These are phyloP conservation scores for Falco concolor DNA, from an alignment of 2,797 vertebrate species.

Conservation along the genomic window DNA sequence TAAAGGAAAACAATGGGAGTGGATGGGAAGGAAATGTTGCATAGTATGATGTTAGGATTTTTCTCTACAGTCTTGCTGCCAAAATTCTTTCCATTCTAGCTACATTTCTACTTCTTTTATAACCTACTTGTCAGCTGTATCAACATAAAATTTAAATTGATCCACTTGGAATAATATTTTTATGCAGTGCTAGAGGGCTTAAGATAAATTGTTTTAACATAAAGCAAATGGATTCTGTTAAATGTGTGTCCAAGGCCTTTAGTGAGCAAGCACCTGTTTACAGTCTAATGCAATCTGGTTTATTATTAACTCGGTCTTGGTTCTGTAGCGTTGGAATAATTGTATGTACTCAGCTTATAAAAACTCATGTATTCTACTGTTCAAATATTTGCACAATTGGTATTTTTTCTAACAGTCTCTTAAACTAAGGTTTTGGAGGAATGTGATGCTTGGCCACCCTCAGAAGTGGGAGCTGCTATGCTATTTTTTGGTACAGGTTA, in stretches of 20 bases:
- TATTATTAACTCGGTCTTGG: constrained; percentile 31
- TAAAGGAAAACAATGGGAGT: not conserved
- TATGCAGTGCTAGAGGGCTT: not conserved
- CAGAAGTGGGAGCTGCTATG: not conserved
- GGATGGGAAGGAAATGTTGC: not conserved
- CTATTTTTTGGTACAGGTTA: not conserved
- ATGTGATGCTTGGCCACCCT: not conserved
- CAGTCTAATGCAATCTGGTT: not conserved
- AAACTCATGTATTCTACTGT: not conserved
- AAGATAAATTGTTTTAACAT: not conserved
- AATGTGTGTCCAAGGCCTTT: not conserved
- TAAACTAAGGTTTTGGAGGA: not conserved
- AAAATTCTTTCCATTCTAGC: not conserved
- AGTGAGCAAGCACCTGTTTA: not conserved
- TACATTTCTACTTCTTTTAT: not conserved
- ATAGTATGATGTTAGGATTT: not conserved
- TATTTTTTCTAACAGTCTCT: not conserved
- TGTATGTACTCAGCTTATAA: not conserved
- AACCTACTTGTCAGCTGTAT: not conserved
- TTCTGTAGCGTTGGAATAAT: not conserved
- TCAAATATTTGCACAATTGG: constrained; percentile 36
- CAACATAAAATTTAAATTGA: not conserved
- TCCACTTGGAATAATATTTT: not conserved
- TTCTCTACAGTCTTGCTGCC: not conserved
- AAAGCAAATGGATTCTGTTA: not conserved